Evolutionary conservation across 2,797 vertebrate genomes (phyloP).

Genomic region (Nothura maculosa): DNA sequence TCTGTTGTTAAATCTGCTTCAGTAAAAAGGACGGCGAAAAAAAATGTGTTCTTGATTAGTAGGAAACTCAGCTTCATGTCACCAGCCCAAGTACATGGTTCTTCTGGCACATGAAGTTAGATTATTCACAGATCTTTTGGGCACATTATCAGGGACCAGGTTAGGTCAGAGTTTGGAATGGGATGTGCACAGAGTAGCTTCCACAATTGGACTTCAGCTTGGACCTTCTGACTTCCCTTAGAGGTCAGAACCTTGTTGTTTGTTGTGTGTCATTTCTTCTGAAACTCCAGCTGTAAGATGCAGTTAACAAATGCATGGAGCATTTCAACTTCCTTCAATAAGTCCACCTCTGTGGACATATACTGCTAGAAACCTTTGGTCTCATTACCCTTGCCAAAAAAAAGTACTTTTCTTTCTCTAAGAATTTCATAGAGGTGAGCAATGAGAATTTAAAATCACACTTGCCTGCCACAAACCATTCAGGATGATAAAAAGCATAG

Average conservation of each 20-base stretch:
- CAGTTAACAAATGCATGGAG: neutral
- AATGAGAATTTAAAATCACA: neutral
- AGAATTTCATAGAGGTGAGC: neutral
- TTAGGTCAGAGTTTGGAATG: neutral
- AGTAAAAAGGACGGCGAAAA: neutral
- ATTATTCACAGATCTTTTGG: neutral
- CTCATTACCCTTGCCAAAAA: neutral
- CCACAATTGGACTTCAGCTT: neutral
- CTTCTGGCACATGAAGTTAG: neutral
- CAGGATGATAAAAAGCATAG: neutral
- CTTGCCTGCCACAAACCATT: neutral
- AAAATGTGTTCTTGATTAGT: neutral
- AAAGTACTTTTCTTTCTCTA: neutral
- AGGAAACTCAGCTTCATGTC: neutral
- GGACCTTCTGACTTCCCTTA: neutral
- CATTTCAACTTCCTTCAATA: neutral
- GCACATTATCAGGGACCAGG: fast-evolving
- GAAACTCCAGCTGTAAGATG: neutral
- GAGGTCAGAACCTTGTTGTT: neutral
- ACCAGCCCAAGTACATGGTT: neutral
- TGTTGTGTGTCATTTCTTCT: neutral
- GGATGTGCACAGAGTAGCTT: neutral
- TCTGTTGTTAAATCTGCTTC: neutral
- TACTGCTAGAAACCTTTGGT: neutral
- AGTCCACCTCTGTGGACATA: neutral